A percentile compares a stretch with the other conserved stretches of the same genome.
Evolutionary conservation across 2,797 vertebrate species (phyloP).

Genomic region (Aulostomus chinensis): DNA sequence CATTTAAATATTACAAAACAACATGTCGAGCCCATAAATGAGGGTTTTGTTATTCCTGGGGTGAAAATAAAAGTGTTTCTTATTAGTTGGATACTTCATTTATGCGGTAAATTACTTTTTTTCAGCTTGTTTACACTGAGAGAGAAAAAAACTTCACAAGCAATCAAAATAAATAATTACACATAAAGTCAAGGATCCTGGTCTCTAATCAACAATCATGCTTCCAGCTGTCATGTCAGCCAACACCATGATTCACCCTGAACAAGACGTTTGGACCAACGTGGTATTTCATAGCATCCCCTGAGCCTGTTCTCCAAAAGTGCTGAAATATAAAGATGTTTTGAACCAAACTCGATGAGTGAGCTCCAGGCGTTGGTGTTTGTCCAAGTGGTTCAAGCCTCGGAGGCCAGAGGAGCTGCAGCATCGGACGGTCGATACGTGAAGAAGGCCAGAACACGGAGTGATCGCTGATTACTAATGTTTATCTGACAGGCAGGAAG

Average conservation of each 20-base stretch:
- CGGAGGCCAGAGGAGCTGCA: slow-evolving; percentile 7
- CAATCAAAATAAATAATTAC: slow-evolving; percentile 9
- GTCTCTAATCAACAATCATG: slow-evolving; percentile 5
- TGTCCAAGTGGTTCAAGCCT: slow-evolving; percentile 40
- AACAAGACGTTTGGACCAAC: slow-evolving; percentile 18
- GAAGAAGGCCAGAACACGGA: slow-evolving; percentile 48
- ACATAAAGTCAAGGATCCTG: background rate
- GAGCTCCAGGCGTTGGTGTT: slow-evolving; percentile 24
- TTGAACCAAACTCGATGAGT: background rate
- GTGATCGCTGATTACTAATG: slow-evolving; percentile 41
- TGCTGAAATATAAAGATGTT: slow-evolving; percentile 24
- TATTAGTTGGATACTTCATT: no score
- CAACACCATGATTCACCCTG: slow-evolving; percentile 4
- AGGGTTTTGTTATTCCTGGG: no score
- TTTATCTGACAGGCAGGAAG: slow-evolving; percentile 45
- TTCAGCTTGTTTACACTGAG: background rate
- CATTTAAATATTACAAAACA: no score
- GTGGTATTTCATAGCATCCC: slow-evolving; percentile 11
- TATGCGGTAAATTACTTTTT: no score
- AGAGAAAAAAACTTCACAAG: background rate
- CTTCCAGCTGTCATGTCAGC: no score
- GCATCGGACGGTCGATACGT: slow-evolving; percentile 23
- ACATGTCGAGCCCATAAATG: no score
- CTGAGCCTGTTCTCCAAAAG: slow-evolving; percentile 2
- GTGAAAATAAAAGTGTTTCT: no score